A percentile compares a stretch with the other conserved stretches of the same genome.
Conservation (phyloP, 2,888 invertebrate species). For the Lithophane socia region DNA sequence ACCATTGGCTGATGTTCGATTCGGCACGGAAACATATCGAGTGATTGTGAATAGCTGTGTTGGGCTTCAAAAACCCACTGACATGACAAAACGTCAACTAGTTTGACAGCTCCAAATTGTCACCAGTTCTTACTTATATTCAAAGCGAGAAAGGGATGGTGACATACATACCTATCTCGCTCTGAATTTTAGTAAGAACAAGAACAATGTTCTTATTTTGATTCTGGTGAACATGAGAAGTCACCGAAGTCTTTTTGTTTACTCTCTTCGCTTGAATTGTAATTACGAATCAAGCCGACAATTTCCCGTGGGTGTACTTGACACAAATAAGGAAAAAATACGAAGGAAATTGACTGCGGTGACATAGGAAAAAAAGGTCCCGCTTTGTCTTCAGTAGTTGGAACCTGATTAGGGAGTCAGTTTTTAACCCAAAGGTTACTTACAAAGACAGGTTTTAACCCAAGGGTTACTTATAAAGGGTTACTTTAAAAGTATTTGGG, state of each 20-base stretch:
- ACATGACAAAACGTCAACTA: conserved; percentile 13
- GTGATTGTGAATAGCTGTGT: neutral
- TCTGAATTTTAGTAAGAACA: neutral
- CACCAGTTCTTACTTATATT: too few species aligned
- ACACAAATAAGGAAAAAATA: conserved; percentile 30
- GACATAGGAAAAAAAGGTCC: conserved; percentile 4
- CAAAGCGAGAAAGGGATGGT: too few species aligned
- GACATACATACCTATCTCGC: too few species aligned
- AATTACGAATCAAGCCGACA: conserved; percentile 18
- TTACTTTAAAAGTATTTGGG: too few species aligned
- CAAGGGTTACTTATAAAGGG: too few species aligned
- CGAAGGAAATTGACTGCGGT: conserved; percentile 36
- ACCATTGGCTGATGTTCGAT: neutral
- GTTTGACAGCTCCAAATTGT: neutral
- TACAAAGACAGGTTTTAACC: too few species aligned
- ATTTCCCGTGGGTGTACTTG: conserved; percentile 33
- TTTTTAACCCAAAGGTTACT: neutral
- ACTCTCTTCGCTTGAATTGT: conserved; percentile 26
- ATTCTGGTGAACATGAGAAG: neutral
- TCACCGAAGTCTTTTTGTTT: conserved; percentile 4
- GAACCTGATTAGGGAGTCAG: neutral
- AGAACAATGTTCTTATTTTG: neutral
- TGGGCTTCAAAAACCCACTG: neutral
- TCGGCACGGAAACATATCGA: neutral
- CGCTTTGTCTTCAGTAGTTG: neutral